A percentile compares a stretch with the other conserved stretches of the same genome.
Conservation (phyloP, 2,113 vertebrate genomes). For the Lepisosteus oculatus region DNA sequence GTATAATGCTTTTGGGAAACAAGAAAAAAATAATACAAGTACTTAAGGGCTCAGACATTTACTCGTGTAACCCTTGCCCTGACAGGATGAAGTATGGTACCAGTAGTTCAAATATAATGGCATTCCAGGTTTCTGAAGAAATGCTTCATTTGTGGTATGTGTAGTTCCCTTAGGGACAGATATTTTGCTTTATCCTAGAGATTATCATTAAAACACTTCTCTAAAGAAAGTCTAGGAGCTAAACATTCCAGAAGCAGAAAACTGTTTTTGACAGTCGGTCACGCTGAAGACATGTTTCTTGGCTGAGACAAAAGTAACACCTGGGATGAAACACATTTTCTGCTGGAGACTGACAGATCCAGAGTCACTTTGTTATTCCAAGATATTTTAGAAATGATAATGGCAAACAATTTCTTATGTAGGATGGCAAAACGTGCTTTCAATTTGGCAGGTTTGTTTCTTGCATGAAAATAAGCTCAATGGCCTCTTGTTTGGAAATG, state of each 20-base stretch:
- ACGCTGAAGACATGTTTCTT: neutral
- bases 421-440: too few species aligned
- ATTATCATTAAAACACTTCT: slow-evolving; percentile 17
- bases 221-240: neutral
- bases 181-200: slow-evolving; percentile 3
- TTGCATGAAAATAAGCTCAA: too few species aligned
- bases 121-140: neutral
- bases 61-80: too few species aligned
- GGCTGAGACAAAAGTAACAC: slow-evolving; percentile 1
- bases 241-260: slow-evolving; percentile 21
- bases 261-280: slow-evolving; percentile 4
- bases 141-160: neutral
- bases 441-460: too few species aligned
- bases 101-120: neutral
- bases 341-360: slow-evolving; percentile 1
- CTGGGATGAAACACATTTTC: slow-evolving; percentile 5
- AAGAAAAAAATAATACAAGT: neutral
- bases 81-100: neutral
- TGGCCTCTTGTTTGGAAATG: too few species aligned
- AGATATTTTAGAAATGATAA: too few species aligned
- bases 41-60: too few species aligned
- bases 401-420: too few species aligned
- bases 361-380: too few species aligned
- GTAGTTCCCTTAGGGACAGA: slow-evolving; percentile 5
- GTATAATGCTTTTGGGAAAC: neutral